Evolutionary conservation across 2,113 vertebrate species (phyloP).

Genomic region (Chamaetylas fuelleborni): DNA sequence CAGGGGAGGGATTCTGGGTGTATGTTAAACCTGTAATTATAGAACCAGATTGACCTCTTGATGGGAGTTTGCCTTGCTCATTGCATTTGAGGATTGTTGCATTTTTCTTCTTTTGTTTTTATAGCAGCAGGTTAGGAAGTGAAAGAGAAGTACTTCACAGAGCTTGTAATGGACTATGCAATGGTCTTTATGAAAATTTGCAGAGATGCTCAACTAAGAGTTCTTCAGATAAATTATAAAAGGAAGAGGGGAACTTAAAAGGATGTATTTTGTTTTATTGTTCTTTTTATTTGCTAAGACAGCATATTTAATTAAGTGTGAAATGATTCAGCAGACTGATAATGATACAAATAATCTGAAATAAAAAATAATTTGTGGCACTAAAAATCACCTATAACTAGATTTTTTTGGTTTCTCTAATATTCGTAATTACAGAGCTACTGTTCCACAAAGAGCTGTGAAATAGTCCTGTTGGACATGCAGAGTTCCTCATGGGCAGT

Average conservation of each 20-base stretch:
- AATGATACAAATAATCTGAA: neutral
- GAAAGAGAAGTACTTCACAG: neutral
- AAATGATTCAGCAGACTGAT: neutral
- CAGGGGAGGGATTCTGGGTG: neutral
- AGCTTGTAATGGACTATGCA: neutral
- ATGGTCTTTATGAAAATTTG: neutral
- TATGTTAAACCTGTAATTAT: neutral
- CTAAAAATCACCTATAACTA: neutral
- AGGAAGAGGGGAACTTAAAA: neutral
- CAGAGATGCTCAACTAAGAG: neutral
- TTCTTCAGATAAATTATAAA: neutral
- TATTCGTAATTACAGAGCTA: neutral
- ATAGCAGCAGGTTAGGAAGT: neutral
- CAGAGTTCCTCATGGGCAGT: neutral
- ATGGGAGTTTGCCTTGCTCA: neutral
- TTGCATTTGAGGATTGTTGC: neutral
- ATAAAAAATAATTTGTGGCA: neutral
- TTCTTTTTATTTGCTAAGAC: neutral
- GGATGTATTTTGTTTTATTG: neutral
- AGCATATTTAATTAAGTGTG: neutral
- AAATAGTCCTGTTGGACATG: neutral
- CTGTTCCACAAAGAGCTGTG: neutral
- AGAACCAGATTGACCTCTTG: neutral
- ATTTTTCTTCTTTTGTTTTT: neutral
- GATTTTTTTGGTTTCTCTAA: neutral